Percentiles rank a stretch among this genome's conserved stretches.
phyloP scores from a whole-genome alignment of 2,888 invertebrate species.

The Corbicula japonica region DNA sequence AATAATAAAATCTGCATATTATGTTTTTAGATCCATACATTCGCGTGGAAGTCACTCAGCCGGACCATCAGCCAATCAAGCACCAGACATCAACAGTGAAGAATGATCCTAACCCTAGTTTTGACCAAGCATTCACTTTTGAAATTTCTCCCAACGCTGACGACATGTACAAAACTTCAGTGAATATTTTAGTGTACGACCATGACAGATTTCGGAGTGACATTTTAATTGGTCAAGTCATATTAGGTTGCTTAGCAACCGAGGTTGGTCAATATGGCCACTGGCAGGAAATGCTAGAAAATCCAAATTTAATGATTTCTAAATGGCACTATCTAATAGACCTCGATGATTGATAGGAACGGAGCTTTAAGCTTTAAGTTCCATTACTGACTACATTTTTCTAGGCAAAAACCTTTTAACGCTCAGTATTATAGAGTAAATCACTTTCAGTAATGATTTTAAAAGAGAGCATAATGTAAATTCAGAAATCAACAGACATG shows the following conservation, averaged over 20 bases:
- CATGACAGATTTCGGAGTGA: constrained; percentile 85
- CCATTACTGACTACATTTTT: no score
- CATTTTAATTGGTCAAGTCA: constrained; percentile 85
- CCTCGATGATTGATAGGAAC: constrained; percentile 60
- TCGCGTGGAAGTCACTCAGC: constrained; percentile 85
- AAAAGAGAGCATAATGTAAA: no score
- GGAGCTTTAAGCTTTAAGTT: no score
- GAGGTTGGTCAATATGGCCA: constrained; percentile 86
- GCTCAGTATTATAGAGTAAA: no score
- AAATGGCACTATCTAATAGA: constrained; percentile 84
- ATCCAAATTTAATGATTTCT: constrained; percentile 83
- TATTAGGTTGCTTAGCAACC: constrained; percentile 82
- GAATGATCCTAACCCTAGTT: constrained; percentile 77
- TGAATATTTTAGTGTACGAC: constrained; percentile 84
- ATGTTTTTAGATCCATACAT: constrained; percentile 87
- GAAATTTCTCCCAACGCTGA: constrained; percentile 81
- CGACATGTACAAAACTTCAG: constrained; percentile 85
- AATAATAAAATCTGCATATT: no score
- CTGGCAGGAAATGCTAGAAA: constrained; percentile 86
- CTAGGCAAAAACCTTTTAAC: no score
- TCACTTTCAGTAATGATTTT: no score
- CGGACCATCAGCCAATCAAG: constrained; percentile 76
- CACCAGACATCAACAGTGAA: constrained; percentile 81
- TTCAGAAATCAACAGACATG: no score
- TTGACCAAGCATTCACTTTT: constrained; percentile 77